Evolutionary conservation across 2,888 invertebrate species (phyloP), one percentile per base, ranked within the genome.

Genomic region (Ectemnius lituratus): DNA sequence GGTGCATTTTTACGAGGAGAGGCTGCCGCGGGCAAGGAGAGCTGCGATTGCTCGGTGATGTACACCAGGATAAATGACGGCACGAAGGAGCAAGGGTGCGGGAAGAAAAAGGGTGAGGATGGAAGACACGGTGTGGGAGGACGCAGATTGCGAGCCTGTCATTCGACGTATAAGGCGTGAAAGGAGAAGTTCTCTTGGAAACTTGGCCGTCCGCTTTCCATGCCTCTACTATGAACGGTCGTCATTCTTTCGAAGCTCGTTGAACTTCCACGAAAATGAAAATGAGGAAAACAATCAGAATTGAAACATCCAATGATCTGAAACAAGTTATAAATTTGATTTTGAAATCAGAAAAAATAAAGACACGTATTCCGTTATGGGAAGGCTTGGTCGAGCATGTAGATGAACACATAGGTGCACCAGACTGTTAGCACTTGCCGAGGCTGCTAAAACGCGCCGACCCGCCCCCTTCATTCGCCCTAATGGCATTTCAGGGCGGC

Each of bases 91-190:
- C 74, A 68, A 63, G 67, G 46, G 62, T 8, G 28, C 14, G 57
- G 20, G 18, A 23, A 49, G 60, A 37, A 59, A 14, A 47, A 47
- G 20, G 59, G 45, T n/a, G 64, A 16, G 72, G 64, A 62, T 61
- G 64, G 63, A 70, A 75, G 74, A 23, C 62, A 49, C 57, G 67
- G 84, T 85, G 87, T 87, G 87, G 87, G 87, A 78, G 87, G 87
- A 87, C 86, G 85, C 76, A 83, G 85, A 87, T 87, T 87, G 84
- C 85, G 80, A 79, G 84, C 80, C 86, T 87, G 87, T 84, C 87
- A 84, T 86, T 84, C 78, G 76, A 75, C 79, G 75, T 84, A 75
- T 75, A 76, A 84, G 84, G 84, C 81, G 85, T 84, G 83, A 84
- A 84, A 84, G 81, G 80, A 83, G 84, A 84, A 78, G 79, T 70